phyloP scores from a whole-genome alignment of 2,888 invertebrate genomes.

The Tenthredo distinguenda region DNA sequence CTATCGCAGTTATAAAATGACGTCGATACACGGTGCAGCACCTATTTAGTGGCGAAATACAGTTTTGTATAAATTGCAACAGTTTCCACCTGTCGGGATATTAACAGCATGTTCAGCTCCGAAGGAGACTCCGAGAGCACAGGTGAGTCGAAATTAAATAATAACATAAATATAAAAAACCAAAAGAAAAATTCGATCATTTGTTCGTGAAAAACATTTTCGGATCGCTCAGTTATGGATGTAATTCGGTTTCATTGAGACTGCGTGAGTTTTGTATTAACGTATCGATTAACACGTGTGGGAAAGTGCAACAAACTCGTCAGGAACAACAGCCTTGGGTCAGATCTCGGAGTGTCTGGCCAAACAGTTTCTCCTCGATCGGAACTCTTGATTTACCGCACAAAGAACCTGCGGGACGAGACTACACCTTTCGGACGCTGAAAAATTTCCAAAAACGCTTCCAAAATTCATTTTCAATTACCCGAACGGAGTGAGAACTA shows the following conservation, averaged over 20 bases:
- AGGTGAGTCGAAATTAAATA: constrained; percentile 8
- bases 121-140: not conserved
- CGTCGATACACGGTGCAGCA: not conserved
- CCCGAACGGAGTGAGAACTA: too few species aligned
- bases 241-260: not conserved
- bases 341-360: not conserved
- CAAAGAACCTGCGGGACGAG: not conserved
- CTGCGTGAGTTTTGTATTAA: not conserved
- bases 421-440: not conserved
- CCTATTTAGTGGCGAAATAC: not conserved
- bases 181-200: not conserved
- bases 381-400: not conserved
- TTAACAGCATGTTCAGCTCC: not conserved
- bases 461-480: too few species aligned
- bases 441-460: not conserved
- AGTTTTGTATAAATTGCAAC: not conserved
- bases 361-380: not conserved
- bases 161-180: too few species aligned
- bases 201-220: not conserved
- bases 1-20: not conserved
- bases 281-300: not conserved
- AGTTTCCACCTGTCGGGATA: not conserved
- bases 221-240: not conserved
- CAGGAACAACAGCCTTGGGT: not conserved
- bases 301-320: constrained; percentile 10